Conservation (phyloP, 2,113 vertebrate species). For the Amphiprion ocellaris region DNA sequence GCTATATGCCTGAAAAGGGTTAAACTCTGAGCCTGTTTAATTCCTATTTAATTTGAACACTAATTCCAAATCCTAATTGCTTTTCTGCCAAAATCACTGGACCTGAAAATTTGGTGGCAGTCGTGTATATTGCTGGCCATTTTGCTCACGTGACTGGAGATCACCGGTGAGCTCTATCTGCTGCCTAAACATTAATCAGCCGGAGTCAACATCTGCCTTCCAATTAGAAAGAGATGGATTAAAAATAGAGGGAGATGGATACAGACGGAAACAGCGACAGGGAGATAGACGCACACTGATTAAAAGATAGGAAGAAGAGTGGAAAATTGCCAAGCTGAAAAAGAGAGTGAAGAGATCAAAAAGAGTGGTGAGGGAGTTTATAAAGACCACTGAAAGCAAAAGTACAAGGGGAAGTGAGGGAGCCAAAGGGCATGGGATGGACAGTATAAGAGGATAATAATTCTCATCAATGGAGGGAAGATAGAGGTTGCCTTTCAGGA, state of each 20-base stretch:
- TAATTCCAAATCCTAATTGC: conserved; percentile 83
- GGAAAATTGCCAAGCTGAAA: conserved; percentile 39
- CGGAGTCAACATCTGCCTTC: conserved; percentile 65
- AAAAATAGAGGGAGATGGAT: conserved; percentile 25
- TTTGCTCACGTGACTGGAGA: conserved; percentile 51
- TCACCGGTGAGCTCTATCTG: conserved; percentile 50
- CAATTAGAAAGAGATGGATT: conserved; percentile 42
- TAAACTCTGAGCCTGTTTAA: conserved; percentile 77
- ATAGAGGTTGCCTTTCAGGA: conserved; percentile 37
- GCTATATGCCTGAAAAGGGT: conserved; percentile 66
- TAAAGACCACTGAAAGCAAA: conserved; percentile 47
- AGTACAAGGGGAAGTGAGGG: conserved; percentile 33
- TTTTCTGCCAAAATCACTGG: conserved; percentile 74
- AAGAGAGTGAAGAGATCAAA: conserved; percentile 10
- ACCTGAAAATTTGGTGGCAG: conserved; percentile 73
- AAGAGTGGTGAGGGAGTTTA: conserved; percentile 19
- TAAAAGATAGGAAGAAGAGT: conserved; percentile 24
- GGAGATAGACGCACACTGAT: conserved; percentile 8
- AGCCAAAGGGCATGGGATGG: conserved; percentile 35
- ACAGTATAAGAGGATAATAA: conserved; percentile 60
- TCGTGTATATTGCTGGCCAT: conserved; percentile 39
- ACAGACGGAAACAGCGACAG: conserved; percentile 1
- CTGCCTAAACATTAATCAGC: conserved; percentile 54
- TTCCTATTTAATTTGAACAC: conserved; percentile 80
- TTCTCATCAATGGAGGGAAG: conserved; percentile 50